Conservation (phyloP, 2,888 invertebrate genomes). For the Endomychus coccineus region DNA sequence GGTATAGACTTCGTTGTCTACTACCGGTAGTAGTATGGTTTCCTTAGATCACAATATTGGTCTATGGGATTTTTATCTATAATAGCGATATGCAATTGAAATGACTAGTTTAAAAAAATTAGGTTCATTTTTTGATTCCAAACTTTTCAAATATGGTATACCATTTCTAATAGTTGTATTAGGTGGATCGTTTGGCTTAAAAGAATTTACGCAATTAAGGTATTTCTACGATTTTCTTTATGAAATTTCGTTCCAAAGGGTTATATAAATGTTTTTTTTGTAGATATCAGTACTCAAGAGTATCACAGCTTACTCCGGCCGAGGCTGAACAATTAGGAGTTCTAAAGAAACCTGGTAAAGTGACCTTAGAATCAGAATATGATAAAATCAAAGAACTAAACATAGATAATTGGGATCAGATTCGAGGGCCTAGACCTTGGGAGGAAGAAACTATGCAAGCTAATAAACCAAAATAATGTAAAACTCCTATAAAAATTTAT, state of each 20-base stretch:
- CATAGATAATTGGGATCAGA: constrained; percentile 79
- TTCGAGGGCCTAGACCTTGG: constrained; percentile 81
- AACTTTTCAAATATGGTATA: constrained; percentile 54
- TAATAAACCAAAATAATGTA: too few species aligned
- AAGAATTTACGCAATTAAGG: constrained; percentile 68
- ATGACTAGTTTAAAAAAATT: background rate
- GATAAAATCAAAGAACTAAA: constrained; percentile 66
- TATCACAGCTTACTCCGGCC: constrained; percentile 51
- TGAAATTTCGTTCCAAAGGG: too few species aligned
- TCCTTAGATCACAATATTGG: too few species aligned
- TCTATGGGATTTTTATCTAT: too few species aligned
- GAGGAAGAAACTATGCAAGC: constrained; percentile 46
- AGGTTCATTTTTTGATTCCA: constrained; percentile 27
- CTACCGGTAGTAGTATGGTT: too few species aligned
- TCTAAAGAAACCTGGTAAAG: constrained; percentile 58
- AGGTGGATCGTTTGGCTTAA: constrained; percentile 70
- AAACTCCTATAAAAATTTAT: too few species aligned
- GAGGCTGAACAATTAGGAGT: constrained; percentile 63
- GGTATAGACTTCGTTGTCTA: too few species aligned
- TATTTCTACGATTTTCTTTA: constrained; percentile 34
- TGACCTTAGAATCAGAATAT: constrained; percentile 67
- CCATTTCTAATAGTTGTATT: constrained; percentile 67
- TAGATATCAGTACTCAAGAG: constrained; percentile 51
- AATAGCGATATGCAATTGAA: too few species aligned
- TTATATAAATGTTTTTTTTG: constrained; percentile 16